These are phyloP conservation scores for Salminus brasiliensis DNA, from an alignment of 2,113 vertebrate species.

Conservation along the genomic window DNA sequence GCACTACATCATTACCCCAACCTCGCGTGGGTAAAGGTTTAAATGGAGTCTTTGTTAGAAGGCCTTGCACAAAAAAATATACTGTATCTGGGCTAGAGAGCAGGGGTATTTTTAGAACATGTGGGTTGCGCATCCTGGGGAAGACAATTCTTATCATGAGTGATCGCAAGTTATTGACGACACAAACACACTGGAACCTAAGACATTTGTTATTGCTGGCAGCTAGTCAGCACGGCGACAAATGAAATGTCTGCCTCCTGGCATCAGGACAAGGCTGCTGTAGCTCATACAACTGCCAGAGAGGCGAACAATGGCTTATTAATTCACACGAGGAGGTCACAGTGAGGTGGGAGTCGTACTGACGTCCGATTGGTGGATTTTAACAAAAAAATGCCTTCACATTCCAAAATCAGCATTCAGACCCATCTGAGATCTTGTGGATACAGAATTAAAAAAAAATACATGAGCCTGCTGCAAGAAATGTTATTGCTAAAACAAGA, in stretches of 20 bases:
- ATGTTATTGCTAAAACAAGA: neutral
- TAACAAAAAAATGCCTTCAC: slow-evolving; percentile 8
- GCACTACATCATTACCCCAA: slow-evolving; percentile 26
- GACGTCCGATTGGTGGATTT: slow-evolving; percentile 15
- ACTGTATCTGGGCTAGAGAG: slow-evolving; percentile 24
- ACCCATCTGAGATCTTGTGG: neutral
- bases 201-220: slow-evolving; percentile 39
- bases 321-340: slow-evolving; percentile 35
- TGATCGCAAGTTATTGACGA: slow-evolving; percentile 21
- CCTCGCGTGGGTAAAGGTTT: slow-evolving; percentile 14
- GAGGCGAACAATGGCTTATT: slow-evolving; percentile 51
- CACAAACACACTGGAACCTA: slow-evolving; percentile 1
- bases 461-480: neutral
- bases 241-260: slow-evolving; percentile 42
- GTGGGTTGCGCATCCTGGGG: slow-evolving; percentile 45
- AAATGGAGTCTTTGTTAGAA: slow-evolving; percentile 33
- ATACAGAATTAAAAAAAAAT: neutral
- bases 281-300: slow-evolving; percentile 19
- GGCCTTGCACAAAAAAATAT: neutral
- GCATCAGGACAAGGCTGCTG: slow-evolving; percentile 27
- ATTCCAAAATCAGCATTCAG: slow-evolving; percentile 29
- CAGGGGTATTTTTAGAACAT: slow-evolving; percentile 49
- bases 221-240: slow-evolving; percentile 20
- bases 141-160: slow-evolving; percentile 50
- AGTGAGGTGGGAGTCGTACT: slow-evolving; percentile 1